phyloP scores from a whole-genome alignment of 92 coral and sea anemone genomes.

The Porites cylindrica region DNA sequence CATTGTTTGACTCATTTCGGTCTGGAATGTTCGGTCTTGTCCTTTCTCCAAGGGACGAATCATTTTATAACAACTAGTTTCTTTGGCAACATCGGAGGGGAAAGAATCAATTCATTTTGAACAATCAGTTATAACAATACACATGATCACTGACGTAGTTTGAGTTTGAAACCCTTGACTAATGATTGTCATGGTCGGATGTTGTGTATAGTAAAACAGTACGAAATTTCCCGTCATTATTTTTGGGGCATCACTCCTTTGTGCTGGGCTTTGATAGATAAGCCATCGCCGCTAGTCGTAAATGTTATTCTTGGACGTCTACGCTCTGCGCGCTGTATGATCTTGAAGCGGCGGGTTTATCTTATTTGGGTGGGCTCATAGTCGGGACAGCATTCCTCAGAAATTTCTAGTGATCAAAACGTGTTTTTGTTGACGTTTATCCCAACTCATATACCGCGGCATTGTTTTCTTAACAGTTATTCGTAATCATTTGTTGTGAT shows the following conservation, averaged over 20 bases:
- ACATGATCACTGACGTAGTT: background rate
- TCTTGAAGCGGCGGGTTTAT: background rate
- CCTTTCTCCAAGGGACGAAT: background rate
- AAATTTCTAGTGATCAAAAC: conserved; percentile 16
- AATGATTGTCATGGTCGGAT: conserved; percentile 5
- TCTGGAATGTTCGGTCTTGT: conserved; percentile 22
- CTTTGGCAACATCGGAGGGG: background rate
- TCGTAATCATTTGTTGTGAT: conserved; percentile 23
- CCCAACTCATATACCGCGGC: conserved; percentile 2
- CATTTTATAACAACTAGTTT: conserved; percentile 2
- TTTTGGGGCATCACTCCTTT: background rate
- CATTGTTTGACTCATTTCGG: conserved; percentile 8
- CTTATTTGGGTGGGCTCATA: conserved; percentile 4
- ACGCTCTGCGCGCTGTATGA: conserved; percentile 11
- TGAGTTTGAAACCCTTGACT: background rate
- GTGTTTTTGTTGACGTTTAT: conserved; percentile 8
- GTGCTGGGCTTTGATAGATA: background rate
- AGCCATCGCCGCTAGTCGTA: background rate
- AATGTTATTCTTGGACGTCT: background rate
- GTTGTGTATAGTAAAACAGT: conserved; percentile 1
- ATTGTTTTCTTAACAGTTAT: conserved; percentile 37
- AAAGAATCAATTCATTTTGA: background rate
- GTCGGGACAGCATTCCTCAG: conserved; percentile 27
- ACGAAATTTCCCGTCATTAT: conserved; percentile 31
- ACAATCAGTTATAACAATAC: background rate